These are phyloP conservation scores for Drosophila pseudoobscura DNA, from an alignment of 1,140 invertebrate genomes.

Conservation along the genomic window DNA sequence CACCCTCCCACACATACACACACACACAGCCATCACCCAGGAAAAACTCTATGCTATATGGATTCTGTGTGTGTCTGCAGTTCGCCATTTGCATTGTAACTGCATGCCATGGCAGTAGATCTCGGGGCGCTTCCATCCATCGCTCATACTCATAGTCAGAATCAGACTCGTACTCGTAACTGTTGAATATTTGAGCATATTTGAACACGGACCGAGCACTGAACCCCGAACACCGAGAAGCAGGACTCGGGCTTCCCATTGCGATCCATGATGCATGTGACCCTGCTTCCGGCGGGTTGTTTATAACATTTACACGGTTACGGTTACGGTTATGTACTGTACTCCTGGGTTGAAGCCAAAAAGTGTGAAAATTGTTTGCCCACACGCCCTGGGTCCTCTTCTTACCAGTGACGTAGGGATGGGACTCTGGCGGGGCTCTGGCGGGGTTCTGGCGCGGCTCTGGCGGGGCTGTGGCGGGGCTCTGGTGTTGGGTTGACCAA, in stretches of 20 bases:
- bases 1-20: neutral
- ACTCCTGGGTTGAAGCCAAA: conserved; percentile 39
- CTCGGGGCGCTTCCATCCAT: conserved; percentile 20
- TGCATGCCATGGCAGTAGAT: conserved; percentile 47
- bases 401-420: too few relatives aligned
- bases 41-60: conserved; percentile 18
- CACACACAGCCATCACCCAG: too few relatives aligned
- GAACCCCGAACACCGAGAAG: conserved; percentile 10
- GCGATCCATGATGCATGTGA: conserved; percentile 32
- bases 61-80: conserved; percentile 4
- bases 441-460: too few relatives aligned
- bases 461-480: too few relatives aligned
- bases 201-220: conserved; percentile 21
- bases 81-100: conserved; percentile 25
- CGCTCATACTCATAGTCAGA: conserved; percentile 11
- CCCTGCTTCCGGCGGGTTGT: conserved; percentile 34
- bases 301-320: conserved; percentile 66
- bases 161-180: conserved; percentile 16
- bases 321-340: neutral
- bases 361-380: conserved; percentile 62
- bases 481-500: neutral
- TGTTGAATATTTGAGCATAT: conserved; percentile 70
- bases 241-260: neutral
- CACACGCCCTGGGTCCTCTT: conserved; percentile 17
- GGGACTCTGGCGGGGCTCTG: too few relatives aligned